Base-by-base conservation (phyloP, 1,140 invertebrate species). In the Calliopsis andreniformis region DNA sequence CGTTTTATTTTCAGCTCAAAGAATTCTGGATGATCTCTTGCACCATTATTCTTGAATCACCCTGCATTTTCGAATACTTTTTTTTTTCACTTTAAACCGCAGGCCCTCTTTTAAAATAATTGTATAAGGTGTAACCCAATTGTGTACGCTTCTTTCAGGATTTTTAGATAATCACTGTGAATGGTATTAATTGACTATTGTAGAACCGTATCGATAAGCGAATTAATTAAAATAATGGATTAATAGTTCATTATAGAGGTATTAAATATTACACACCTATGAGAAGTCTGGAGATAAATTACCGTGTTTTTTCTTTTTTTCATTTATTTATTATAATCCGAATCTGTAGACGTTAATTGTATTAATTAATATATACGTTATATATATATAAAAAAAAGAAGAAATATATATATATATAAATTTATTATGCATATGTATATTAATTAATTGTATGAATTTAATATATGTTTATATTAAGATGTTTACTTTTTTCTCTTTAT, bases 321-420 rank as follows among this genome's bases (percentile, higher is more conserved):
- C n/a, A n/a, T n/a, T 82, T 83, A 82, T 82, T 82, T 70, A 81
- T 76, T 78, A 79, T 80, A 84, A 73, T 64, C 63, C 4, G 61
- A 73, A 55, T 56, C 49, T 64, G 49, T 64, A 64, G 47, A 23
- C 20, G 18, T 83, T 72, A 78, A 64, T 67, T 67, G 78, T 76
- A 84, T 83, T 64, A 59, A 78, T 75, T 51, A 71, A 72, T 72
- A 56, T 71, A 35, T 75, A 72, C 32, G 30, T 72, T 63, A 77
- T 81, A 68, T 68, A 71, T 70, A 76, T 45, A 76, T n/a, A 56
- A 20, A 66, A 39, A 39, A 35, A 16, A 66, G 71, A 25, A 42
- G 20, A 16, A 69, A 63, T 77, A 78, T 64, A 51, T 42, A 81
- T 76, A 58, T 42, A 81, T 69, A 25, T 58, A 81, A 73, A 53